Evolutionary conservation across 2,113 vertebrate genomes (phyloP), one percentile per base, ranked within the genome.

Genomic region (Carassius carassius): DNA sequence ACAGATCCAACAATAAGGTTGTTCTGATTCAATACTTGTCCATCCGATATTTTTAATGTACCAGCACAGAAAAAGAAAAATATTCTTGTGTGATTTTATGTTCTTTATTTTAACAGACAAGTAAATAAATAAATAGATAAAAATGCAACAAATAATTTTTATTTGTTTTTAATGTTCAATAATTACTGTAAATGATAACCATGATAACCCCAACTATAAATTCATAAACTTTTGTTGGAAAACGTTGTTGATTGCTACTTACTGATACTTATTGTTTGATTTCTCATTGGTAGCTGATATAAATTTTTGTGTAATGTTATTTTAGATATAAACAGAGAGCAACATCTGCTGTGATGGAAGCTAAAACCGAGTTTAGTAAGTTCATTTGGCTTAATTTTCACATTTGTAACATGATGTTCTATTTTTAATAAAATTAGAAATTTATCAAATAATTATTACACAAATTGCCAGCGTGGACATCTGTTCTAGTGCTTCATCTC

Each of bases 301-400:
- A 17, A 32, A 19, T 54, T 51, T 1, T 21, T 70, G 3, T n/a
- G 1, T 75, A 0, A 17, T 67, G 17, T 11, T 70, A 49, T 86
- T 86, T 37, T 67, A 95, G 94, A 87, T 94, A 93, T 80, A 93
- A 93, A 83, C 89, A 92, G 73, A 91, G 93, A 91, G 93, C 89
- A 14, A 89, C 85, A 51, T 88, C 86, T 0, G 93, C 95, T 19
- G 2, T 94, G 29, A 90, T 89, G 21, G 93, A 94, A 13, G 90
- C 92, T 74, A 94, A 92, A 81, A 86, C 89, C 17, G 94, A 95
- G 54, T 91, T 95, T 77, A 92, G 95, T 95, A 92, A 95, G 94
- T 93, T 74, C 4, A 21, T 47, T 23, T n/a, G 29, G 9, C 25
- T 35, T 44, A 12, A 29, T 41, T 72, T 67, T n/a, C 32, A 69